These are phyloP conservation scores for Apotomis betuletana DNA, from an alignment of 2,888 invertebrate species.

Conservation along the genomic window DNA sequence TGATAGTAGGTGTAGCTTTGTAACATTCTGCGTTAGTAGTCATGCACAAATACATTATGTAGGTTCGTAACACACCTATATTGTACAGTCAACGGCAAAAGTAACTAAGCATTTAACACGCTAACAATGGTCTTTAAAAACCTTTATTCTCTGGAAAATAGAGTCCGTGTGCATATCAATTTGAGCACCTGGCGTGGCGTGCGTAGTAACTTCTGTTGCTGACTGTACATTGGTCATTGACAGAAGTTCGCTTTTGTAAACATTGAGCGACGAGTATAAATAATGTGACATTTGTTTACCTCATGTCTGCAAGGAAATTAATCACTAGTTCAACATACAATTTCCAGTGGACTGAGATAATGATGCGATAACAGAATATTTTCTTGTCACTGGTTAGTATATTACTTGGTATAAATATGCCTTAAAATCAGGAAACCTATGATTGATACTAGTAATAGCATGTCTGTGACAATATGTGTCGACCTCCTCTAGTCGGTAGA, in stretches of 20 bases:
- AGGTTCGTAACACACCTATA: too few relatives aligned
- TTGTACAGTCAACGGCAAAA: too few relatives aligned
- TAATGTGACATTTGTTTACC: slow-evolving; percentile 49
- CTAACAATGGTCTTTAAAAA: too few relatives aligned
- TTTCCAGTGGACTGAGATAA: slow-evolving; percentile 18
- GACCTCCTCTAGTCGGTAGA: too few relatives aligned
- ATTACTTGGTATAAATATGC: not conserved
- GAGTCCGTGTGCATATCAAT: too few relatives aligned
- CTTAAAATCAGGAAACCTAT: not conserved
- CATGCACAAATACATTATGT: too few relatives aligned
- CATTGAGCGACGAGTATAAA: slow-evolving; percentile 39
- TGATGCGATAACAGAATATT: slow-evolving; percentile 2
- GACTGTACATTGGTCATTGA: slow-evolving; percentile 46
- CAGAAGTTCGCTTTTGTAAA: slow-evolving; percentile 49
- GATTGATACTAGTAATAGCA: too few relatives aligned
- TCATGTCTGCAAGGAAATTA: slow-evolving; percentile 47
- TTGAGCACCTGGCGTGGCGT: slow-evolving; percentile 1
- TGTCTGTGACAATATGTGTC: too few relatives aligned
- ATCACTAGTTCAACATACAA: slow-evolving; percentile 46
- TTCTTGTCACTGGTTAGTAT: not conserved
- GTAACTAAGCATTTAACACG: too few relatives aligned
- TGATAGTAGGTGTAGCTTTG: too few relatives aligned
- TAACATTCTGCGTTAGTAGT: too few relatives aligned
- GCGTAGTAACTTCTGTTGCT: not conserved
- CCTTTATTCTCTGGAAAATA: too few relatives aligned